Percentiles rank a stretch among this genome's conserved stretches.
Conservation (phyloP, 2,113 vertebrate genomes). For the Poeciliopsis turrubarensis region DNA sequence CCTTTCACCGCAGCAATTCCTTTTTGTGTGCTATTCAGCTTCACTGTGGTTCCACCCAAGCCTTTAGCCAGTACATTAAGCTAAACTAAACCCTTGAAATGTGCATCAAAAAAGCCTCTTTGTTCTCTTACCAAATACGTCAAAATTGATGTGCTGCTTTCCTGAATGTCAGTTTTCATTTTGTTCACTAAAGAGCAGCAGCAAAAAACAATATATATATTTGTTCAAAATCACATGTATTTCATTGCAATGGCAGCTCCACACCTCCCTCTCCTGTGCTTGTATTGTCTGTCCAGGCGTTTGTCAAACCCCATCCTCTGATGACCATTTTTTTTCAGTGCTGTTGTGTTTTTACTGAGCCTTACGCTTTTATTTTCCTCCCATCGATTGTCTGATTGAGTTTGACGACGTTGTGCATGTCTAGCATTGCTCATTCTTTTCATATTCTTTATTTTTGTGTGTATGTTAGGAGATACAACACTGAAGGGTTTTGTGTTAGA, state of each 20-base stretch:
- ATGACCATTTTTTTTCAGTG: conserved; percentile 36
- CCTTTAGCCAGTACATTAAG: conserved; percentile 78
- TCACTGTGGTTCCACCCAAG: conserved; percentile 68
- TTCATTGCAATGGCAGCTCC: conserved; percentile 76
- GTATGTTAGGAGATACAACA: conserved; percentile 65
- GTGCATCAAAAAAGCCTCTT: conserved; percentile 63
- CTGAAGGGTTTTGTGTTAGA: conserved; percentile 72
- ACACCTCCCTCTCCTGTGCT: conserved; percentile 52
- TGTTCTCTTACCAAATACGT: conserved; percentile 43
- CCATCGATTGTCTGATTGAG: conserved; percentile 62
- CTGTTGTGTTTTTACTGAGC: conserved; percentile 57
- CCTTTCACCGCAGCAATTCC: conserved; percentile 32
- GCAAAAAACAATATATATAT: conserved; percentile 73
- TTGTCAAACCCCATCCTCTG: conserved; percentile 41
- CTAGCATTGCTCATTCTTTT: conserved; percentile 56
- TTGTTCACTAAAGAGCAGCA: conserved; percentile 68
- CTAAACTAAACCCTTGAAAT: conserved; percentile 79
- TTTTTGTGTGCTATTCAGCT: conserved; percentile 53
- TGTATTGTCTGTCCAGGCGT: conserved; percentile 41
- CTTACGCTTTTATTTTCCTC: conserved; percentile 41
- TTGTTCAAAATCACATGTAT: conserved; percentile 69
- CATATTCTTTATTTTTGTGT: background rate
- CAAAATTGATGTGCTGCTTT: conserved; percentile 58
- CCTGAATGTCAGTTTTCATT: conserved; percentile 68
- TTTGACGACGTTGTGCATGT: conserved; percentile 75